phyloP scores from a whole-genome alignment of 2,797 vertebrate species.

The Mormyrus hasselquistii region DNA sequence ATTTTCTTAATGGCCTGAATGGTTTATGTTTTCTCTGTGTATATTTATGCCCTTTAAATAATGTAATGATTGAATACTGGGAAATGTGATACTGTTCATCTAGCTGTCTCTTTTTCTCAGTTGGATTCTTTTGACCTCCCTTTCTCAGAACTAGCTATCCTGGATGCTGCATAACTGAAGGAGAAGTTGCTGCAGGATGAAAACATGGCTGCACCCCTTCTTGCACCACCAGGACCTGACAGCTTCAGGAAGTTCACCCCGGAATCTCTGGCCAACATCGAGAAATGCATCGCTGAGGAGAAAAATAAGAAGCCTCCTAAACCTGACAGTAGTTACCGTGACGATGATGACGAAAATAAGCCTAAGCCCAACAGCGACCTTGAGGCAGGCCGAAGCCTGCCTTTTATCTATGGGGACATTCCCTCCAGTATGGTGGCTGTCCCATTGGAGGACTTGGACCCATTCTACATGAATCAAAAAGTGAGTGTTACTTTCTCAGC shows the following conservation, averaged over 20 bases:
- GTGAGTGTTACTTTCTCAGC: conserved; percentile 63
- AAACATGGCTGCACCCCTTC: conserved; percentile 98
- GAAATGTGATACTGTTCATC: neutral
- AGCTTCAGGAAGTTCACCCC: conserved; percentile 90
- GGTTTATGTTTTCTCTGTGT: neutral
- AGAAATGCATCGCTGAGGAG: conserved; percentile 86
- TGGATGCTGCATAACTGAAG: conserved; percentile 75
- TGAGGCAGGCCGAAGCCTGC: conserved; percentile 90
- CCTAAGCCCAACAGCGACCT: conserved; percentile 93
- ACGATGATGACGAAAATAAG: conserved; percentile 94
- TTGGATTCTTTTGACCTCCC: neutral
- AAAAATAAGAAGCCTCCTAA: conserved; percentile 91
- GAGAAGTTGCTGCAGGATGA: conserved; percentile 95
- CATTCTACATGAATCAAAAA: conserved; percentile 93
- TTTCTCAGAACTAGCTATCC: conserved; percentile 70
- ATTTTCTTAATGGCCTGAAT: neutral
- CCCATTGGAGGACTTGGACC: conserved; percentile 96
- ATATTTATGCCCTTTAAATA: neutral
- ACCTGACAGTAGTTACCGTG: conserved; percentile 93
- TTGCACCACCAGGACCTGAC: conserved; percentile 96
- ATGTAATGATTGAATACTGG: neutral
- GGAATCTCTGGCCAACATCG: conserved; percentile 91
- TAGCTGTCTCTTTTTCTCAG: neutral
- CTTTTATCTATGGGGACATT: conserved; percentile 97
- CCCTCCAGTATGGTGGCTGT: conserved; percentile 81